Base-by-base conservation (phyloP, 2,113 vertebrate species). In the Microcebus jonahi region DNA sequence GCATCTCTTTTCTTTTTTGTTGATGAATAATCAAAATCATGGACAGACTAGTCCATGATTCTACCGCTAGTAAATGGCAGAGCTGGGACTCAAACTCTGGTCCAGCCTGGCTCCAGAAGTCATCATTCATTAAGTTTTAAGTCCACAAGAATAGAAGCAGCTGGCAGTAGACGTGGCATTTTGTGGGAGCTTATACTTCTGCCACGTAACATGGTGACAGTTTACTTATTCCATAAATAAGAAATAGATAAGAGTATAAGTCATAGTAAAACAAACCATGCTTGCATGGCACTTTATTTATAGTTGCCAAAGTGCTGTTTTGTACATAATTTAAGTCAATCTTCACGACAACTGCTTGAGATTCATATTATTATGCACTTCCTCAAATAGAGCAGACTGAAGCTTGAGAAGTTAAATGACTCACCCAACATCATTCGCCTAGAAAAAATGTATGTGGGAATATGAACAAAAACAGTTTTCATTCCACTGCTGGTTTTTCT, bases 141-240 rank as follows among this genome's bases (percentile, higher is more conserved):
- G 12, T 87, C 25, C 27, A 79, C 29, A 68, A 97, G 90, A 90
- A 90, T 77, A 86, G 88, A 80, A 84, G 50, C 39, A 85, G 45
- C 39, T 53, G 50, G 27, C 27, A 61, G 36, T 27, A 39, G 13
- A 88, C 36, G 18, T 13, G 34, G 8, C 45, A 71, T 89, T 87
- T 89, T 86, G n/a, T 97, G 68, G n/a, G 14, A 83, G 50, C 45
- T 75, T 15, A 8, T 14, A 25, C 12, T 68, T 96, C 80, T 95
- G 63, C 42, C 50, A 92, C 61, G 77, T 73, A 76, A 39, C 10
- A n/a, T 85, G 39, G 18, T 8, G 91, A 48, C 20, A 55, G 31
- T 94, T 94, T 63, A 42, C 9, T 91, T 85, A 36, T 34, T 88
- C 31, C 15, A 31, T 53, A 90, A 88, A 79, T 34, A 81, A 82